These are phyloP conservation scores for Amphimedon queenslandica DNA, from an alignment of 37 sponge, comb jelly and placozoan genomes.

Conservation along the genomic window DNA sequence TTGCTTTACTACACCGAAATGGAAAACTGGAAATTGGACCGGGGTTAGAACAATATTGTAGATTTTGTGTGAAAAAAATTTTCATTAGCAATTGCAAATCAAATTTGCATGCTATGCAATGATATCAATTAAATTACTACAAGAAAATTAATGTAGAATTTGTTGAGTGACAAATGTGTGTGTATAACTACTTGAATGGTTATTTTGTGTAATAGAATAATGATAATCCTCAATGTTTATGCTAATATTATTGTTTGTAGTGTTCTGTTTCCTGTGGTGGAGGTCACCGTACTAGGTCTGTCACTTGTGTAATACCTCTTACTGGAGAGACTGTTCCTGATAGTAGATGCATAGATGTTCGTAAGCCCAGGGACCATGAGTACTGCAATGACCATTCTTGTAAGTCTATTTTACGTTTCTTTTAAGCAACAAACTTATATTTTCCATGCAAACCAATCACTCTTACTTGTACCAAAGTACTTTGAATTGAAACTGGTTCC, in stretches of 20 bases:
- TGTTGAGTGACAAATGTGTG: neutral
- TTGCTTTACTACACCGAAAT: neutral
- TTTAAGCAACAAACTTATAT: too few relatives aligned
- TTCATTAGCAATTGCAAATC: neutral
- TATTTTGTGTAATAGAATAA: neutral
- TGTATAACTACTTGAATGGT: neutral
- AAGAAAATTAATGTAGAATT: too few relatives aligned
- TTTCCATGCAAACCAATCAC: too few relatives aligned
- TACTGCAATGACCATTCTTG: neutral
- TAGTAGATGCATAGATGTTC: neutral
- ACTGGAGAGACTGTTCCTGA: neutral
- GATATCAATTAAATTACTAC: too few relatives aligned
- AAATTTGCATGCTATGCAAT: too few relatives aligned
- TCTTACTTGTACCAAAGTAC: too few relatives aligned
- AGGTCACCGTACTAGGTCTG: neutral
- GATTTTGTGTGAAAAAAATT: neutral
- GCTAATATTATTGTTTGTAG: neutral
- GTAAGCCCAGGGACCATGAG: neutral
- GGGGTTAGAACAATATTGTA: neutral
- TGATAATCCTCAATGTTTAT: neutral
- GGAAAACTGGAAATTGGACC: neutral
- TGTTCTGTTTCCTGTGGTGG: neutral
- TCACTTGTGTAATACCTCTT: neutral
- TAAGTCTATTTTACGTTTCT: too few relatives aligned
- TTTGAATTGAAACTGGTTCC: too few relatives aligned